Evolutionary conservation across 2,113 vertebrate genomes (phyloP), one percentile per base, ranked within the genome.

Genomic region (Albula glossodonta): DNA sequence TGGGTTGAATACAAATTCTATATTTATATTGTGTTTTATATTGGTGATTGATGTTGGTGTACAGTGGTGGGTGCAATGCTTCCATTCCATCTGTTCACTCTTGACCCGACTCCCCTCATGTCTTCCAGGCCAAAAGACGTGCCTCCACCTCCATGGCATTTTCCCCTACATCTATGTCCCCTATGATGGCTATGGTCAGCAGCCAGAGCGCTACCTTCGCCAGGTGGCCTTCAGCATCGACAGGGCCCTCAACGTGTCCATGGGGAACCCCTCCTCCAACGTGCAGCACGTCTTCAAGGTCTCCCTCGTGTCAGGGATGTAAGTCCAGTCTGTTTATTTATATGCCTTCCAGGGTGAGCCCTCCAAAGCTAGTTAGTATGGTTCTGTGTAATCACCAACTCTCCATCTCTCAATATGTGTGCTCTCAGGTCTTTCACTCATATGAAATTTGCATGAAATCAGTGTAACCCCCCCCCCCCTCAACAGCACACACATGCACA

Each of bases 221-320:
- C 98, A 98, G 93, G 94, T 99, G 93, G 98, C 98, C 11, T 96
- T 97, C 95, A 99, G 98, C 96, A 98, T 99, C 87, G 98, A 99
- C 96, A 94, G 97, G 89, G 98, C 98, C 87, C 95, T 99, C 92
- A 99, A 99, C 83, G 96, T 98, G 87, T 95, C 97, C 94, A 96
- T 99, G 96, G 98, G 98, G 91, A 98, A 96, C 92, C 98, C 98
- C 4, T 95, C 98, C 83, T 98, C 98, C 92, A 94, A 89, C 91
- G 56, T 90, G 87, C 97, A 99, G 57, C 98, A 99, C 88, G 95
- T 99, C 89, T 99, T 99, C 94, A 99, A 99, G 93, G 96, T 99
- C 84, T 96, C 96, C 15, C 93, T 99, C 93, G 98, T 99, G 81
- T 98, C 97, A 90, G 98, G 98, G 94, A 98, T 96, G 98, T 99